Base-by-base conservation (phyloP, 2,797 vertebrate genomes). In the Natrix natrix region DNA sequence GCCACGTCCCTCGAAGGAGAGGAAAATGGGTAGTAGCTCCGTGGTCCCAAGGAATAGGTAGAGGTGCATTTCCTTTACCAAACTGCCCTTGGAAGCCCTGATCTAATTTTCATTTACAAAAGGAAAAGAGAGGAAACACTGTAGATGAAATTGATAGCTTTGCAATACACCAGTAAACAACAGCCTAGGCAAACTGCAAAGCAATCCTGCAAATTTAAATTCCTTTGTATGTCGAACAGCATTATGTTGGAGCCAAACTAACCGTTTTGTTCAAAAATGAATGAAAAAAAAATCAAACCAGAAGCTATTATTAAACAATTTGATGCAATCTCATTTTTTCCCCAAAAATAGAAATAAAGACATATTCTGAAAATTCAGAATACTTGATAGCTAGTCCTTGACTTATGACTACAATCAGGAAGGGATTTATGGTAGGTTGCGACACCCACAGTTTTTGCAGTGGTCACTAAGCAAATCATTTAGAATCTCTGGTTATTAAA, bases 1-100 rank as follows among this genome's bases (percentile, higher is more conserved):
- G 98, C 99, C 99, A 99, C 96, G 99, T 98, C 96, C 98, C 98
- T 94, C 98, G 97, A 95, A 99, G 97, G 95, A 98, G 97, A 93
- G 98, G 97, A 96, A 98, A 99, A 96, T 98, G 98, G 78, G 98
- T 98, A 24, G 98, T 96, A 93, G 98, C 98, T 93, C 97, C 97
- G 96, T 98, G 99, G 95, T 99, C 99, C 99, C 99, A 99, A 94
- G 98, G 95, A 95, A 98, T 98, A 93, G 98, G 89, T 56, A 56
- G 87, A 66, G 87, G 87, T n/a, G 90, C 87, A 96, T 96, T 98
- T 96, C 98, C 98, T 95, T 98, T 98, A 88, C 98, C 98, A 97
- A 98, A 98, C 96, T 98, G 98, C 97, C 98, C 98, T 94, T 98
- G 98, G 97, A 98, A 99, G 95, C 98, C 98, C 59, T 98, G 98